phyloP scores from a whole-genome alignment of 2,888 invertebrate species.

The Sisyra terminalis region DNA sequence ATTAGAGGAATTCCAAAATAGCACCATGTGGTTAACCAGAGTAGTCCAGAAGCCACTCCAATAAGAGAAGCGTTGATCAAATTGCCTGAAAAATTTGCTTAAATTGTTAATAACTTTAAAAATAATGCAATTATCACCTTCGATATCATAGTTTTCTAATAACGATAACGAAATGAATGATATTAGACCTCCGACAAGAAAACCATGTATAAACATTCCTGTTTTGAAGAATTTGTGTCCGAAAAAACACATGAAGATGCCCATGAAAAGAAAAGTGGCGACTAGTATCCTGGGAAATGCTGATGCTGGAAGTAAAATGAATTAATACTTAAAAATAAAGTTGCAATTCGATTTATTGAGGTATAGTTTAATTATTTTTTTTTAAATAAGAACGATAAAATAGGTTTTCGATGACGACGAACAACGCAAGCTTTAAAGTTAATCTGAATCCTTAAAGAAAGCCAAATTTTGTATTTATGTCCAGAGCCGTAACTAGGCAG shows the following conservation, averaged over 20 bases:
- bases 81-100: slow-evolving; percentile 27
- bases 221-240: slow-evolving; percentile 47
- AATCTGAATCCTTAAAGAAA: too few relatives aligned
- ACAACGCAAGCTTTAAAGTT: too few relatives aligned
- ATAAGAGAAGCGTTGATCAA: slow-evolving; percentile 31
- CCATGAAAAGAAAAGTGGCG: slow-evolving; percentile 36
- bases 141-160: slow-evolving; percentile 10
- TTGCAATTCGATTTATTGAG: too few relatives aligned
- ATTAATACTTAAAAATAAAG: too few relatives aligned
- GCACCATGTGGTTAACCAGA: slow-evolving; percentile 47
- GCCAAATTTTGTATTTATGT: too few relatives aligned
- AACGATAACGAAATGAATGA: slow-evolving; percentile 31
- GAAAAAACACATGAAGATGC: slow-evolving; percentile 40
- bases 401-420: too few relatives aligned
- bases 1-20: slow-evolving; percentile 40
- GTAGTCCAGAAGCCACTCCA: slow-evolving; percentile 38
- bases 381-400: too few relatives aligned
- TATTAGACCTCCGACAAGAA: slow-evolving; percentile 35
- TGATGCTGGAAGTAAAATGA: slow-evolving; percentile 25
- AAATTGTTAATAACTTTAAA: not conserved
- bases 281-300: slow-evolving; percentile 32
- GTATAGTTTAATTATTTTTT: too few relatives aligned
- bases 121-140: slow-evolving; percentile 10
- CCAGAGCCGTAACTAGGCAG: too few relatives aligned
- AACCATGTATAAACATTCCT: slow-evolving; percentile 43